phyloP scores from a whole-genome alignment of 1,140 invertebrate genomes.

The Cecropterus lyciades region DNA sequence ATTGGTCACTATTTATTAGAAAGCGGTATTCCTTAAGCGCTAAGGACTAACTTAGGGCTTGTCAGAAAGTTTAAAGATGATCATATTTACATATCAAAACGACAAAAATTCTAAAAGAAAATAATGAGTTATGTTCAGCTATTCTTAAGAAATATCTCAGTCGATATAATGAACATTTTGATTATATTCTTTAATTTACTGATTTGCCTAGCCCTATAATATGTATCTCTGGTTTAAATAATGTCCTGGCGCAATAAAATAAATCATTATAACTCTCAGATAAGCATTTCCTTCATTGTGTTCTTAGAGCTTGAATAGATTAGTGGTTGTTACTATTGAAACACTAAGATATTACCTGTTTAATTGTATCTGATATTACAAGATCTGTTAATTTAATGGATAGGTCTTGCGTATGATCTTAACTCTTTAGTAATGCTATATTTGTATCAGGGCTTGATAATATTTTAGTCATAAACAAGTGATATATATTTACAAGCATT shows the following conservation, averaged over 20 bases:
- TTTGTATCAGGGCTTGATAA: neutral
- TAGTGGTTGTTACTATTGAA: conserved; percentile 40
- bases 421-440: conserved; percentile 8
- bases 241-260: conserved; percentile 54
- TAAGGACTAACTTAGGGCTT: too few relatives aligned
- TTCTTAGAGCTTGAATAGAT: conserved; percentile 50
- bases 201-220: conserved; percentile 46
- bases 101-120: too few relatives aligned
- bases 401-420: conserved; percentile 18
- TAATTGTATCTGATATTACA: conserved; percentile 42
- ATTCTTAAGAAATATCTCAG: too few relatives aligned
- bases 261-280: conserved; percentile 62
- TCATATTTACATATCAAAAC: too few relatives aligned
- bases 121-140: too few relatives aligned
- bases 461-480: neutral
- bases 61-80: too few relatives aligned
- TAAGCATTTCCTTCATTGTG: conserved; percentile 60
- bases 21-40: too few relatives aligned
- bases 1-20: too few relatives aligned
- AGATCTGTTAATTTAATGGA: conserved; percentile 33
- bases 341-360: conserved; percentile 39
- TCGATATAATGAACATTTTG: too few relatives aligned
- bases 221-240: conserved; percentile 59
- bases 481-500: too few relatives aligned
- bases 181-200: too few relatives aligned